Percentiles rank a stretch among this genome's conserved stretches.
Evolutionary conservation across 64 coral and sea anemone genomes (phyloP).

Genomic region (Hydrozoanthus tunicans): DNA sequence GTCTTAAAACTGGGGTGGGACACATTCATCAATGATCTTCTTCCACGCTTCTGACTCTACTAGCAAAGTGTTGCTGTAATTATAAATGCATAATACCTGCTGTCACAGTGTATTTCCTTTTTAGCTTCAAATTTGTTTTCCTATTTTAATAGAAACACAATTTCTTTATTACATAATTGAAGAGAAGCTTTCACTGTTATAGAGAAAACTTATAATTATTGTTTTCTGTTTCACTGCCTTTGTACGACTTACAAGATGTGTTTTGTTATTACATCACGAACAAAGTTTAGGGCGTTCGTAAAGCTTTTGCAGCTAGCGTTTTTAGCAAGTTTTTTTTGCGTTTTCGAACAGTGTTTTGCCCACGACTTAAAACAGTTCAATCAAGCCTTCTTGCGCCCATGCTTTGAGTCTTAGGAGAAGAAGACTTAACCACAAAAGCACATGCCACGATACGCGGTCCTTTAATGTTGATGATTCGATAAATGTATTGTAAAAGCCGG

Average conservation of each 20-base stretch:
- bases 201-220: not conserved
- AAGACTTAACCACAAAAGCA: not conserved
- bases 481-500: not conserved
- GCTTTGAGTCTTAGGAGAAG: not conserved
- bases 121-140: not conserved
- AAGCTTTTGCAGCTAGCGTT: not conserved
- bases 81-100: not conserved
- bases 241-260: not conserved
- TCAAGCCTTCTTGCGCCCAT: constrained; percentile 10
- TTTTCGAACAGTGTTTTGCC: not conserved
- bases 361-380: constrained; percentile 13
- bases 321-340: not conserved
- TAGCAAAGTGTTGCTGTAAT: no score
- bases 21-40: not conserved
- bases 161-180: not conserved
- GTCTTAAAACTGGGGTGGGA: not conserved
- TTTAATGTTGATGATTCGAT: not conserved
- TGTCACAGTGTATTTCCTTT: not conserved
- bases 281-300: not conserved
- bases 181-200: not conserved
- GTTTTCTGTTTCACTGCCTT: not conserved
- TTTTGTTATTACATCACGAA: not conserved
- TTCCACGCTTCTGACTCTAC: no score
- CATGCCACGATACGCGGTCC: not conserved
- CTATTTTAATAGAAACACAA: not conserved